phyloP scores from a whole-genome alignment of 2,797 vertebrate genomes.

The Microcaecilia unicolor region DNA sequence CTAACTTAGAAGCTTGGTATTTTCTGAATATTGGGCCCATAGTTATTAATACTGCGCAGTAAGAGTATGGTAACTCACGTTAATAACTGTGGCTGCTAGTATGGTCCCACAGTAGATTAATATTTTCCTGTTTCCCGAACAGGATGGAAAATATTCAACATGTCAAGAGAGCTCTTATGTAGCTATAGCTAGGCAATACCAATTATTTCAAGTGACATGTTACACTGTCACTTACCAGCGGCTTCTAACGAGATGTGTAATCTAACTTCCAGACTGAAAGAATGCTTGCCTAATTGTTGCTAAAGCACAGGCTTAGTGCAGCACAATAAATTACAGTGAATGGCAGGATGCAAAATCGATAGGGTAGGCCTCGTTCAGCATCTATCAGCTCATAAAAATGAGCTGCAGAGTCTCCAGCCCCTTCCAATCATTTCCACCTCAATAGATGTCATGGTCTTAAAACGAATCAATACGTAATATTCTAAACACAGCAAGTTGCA shows the following conservation, averaged over 20 bases:
- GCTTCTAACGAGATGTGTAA: neutral
- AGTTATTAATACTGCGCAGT: no score
- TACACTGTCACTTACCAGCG: neutral
- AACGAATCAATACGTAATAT: conserved; percentile 15
- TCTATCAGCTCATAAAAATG: conserved; percentile 6
- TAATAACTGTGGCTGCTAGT: no score
- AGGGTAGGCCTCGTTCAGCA: neutral
- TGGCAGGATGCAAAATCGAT: conserved; percentile 5
- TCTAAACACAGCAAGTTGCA: neutral
- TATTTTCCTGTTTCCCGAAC: no score
- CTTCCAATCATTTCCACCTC: conserved; percentile 3
- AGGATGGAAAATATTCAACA: no score
- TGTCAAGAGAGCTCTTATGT: no score
- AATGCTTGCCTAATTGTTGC: conserved; percentile 2
- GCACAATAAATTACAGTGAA: conserved; percentile 4
- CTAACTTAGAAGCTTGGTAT: no score
- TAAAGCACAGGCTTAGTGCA: neutral
- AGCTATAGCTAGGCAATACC: no score
- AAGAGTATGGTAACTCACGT: no score
- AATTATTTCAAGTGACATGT: neutral
- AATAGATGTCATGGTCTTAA: conserved; percentile 14
- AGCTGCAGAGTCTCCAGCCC: neutral
- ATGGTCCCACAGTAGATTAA: no score
- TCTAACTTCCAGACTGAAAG: neutral
- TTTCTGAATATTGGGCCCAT: no score